phyloP scores from a whole-genome alignment of 2,888 invertebrate genomes.

The Callyntrura sp. region DNA sequence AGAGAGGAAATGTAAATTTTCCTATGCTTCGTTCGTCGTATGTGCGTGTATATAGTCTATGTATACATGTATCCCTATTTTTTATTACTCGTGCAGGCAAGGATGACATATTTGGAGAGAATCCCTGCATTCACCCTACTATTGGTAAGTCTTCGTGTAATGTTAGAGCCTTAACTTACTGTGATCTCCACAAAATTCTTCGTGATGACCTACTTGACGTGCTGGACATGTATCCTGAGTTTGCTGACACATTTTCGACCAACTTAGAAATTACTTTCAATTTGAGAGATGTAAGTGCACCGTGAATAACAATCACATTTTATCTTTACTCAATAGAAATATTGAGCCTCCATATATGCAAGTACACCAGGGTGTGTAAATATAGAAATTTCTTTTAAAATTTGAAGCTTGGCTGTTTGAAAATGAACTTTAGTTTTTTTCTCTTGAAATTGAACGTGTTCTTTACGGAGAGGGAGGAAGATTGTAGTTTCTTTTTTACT shows the following conservation, averaged over 20 bases:
- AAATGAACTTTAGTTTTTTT: neutral
- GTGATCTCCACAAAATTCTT: constrained; percentile 99
- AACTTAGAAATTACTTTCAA: constrained; percentile 99
- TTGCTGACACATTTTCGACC: constrained; percentile 99
- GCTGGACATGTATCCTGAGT: constrained; percentile 93
- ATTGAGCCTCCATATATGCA: neutral
- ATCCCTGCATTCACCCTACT: constrained; percentile 99
- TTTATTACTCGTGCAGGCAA: constrained; percentile 89
- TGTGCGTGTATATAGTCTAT: no score
- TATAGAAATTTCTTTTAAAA: no score
- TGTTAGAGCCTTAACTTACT: constrained; percentile 98
- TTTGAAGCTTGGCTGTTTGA: constrained; percentile 32
- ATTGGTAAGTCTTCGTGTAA: constrained; percentile 99
- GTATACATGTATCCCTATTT: no score
- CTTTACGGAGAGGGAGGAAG: neutral
- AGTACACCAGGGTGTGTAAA: no score
- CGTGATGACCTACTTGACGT: constrained; percentile 85
- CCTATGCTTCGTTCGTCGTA: neutral
- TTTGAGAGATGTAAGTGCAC: constrained; percentile 4
- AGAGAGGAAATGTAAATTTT: neutral
- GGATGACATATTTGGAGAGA: constrained; percentile 99
- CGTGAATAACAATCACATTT: neutral
- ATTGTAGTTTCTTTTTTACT: neutral
- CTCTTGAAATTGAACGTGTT: neutral
- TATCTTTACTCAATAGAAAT: neutral